These are phyloP conservation scores for Trichacis sp. DNA, from an alignment of 2,888 invertebrate species.

Conservation along the genomic window DNA sequence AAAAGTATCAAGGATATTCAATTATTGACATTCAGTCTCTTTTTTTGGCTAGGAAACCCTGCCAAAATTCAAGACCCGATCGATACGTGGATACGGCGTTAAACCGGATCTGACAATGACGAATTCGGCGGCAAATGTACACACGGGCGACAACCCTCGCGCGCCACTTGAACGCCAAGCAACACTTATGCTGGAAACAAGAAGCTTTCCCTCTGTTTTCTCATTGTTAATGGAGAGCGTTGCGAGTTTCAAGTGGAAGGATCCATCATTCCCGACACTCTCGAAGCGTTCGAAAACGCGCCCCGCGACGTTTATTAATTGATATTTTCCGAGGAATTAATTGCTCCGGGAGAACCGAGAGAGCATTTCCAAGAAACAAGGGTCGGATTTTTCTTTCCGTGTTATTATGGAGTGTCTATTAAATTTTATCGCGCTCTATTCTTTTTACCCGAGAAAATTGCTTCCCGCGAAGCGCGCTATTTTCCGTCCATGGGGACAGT, in stretches of 20 bases:
- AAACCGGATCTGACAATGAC: slow-evolving; percentile 23
- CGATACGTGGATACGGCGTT: slow-evolving; percentile 7
- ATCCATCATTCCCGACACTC: background rate
- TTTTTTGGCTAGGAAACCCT: background rate
- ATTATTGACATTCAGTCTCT: too few relatives aligned
- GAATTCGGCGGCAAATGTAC: slow-evolving; percentile 13
- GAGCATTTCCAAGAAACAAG: too few relatives aligned
- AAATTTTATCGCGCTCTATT: too few relatives aligned
- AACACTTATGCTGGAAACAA: background rate
- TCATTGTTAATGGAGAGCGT: background rate
- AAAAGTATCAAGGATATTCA: too few relatives aligned
- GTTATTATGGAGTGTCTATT: too few relatives aligned
- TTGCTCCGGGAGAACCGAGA: background rate
- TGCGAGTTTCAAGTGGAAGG: background rate
- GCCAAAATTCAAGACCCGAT: slow-evolving; percentile 7
- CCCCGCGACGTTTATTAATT: slow-evolving; percentile 11
- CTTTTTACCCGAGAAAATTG: too few relatives aligned
- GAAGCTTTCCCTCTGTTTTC: background rate
- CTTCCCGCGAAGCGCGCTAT: too few relatives aligned
- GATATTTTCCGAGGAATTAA: background rate
- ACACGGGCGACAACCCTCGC: slow-evolving; percentile 4
- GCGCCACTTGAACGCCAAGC: slow-evolving; percentile 9
- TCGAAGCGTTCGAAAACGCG: background rate
- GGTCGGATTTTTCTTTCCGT: too few relatives aligned
- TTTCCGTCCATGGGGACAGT: too few relatives aligned